Evolutionary conservation across 2,113 vertebrate genomes (phyloP).

Genomic region (Cranoglanis bouderius): DNA sequence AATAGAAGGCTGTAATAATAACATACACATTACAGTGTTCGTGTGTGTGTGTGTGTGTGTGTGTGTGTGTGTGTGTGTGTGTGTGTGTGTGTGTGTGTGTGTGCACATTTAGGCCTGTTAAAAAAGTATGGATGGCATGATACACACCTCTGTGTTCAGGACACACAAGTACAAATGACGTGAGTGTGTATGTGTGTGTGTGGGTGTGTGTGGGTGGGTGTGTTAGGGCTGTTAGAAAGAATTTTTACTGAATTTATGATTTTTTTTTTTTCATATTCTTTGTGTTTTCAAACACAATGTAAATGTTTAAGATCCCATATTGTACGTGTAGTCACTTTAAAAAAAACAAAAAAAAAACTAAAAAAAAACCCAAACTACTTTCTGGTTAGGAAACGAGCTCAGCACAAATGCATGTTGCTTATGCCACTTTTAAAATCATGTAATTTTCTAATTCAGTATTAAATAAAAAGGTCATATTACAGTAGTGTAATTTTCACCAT

Average conservation of each 20-base stretch:
- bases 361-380: no score
- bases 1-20: slow-evolving; percentile 68
- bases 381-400: background rate
- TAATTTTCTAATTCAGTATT: background rate
- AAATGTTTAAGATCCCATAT: background rate
- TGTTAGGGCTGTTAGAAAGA: background rate
- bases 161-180: background rate
- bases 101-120: no score
- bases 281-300: background rate
- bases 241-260: background rate
- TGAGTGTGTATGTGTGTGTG: background rate
- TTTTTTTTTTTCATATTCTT: background rate
- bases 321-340: background rate
- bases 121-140: background rate
- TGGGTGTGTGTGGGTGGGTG: slow-evolving; percentile 15
- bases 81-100: background rate
- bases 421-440: background rate
- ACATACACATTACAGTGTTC: slow-evolving; percentile 62
- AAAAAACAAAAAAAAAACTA: no score
- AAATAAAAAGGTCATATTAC: background rate
- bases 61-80: slow-evolving; percentile 33
- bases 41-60: slow-evolving; percentile 46
- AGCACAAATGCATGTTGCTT: background rate
- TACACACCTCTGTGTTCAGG: background rate
- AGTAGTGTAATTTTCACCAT: background rate